A percentile compares a stretch with the other conserved stretches of the same genome.
phyloP scores from a whole-genome alignment of 2,888 invertebrate species.

The Petrophora chlorosata region DNA sequence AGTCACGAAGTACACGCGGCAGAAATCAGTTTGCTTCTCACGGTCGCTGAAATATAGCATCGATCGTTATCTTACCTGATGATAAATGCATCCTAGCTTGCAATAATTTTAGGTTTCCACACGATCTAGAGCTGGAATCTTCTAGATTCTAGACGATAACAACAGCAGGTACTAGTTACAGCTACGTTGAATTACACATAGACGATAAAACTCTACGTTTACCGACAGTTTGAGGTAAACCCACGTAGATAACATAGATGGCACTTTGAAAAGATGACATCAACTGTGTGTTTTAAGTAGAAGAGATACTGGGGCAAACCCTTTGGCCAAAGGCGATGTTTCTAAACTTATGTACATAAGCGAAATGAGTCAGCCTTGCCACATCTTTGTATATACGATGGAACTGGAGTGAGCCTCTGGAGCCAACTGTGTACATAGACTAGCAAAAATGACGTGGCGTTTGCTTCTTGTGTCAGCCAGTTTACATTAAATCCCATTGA shows the following conservation, averaged over 20 bases:
- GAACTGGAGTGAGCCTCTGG: constrained; percentile 52
- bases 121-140: no score
- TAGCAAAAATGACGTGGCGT: constrained; percentile 33
- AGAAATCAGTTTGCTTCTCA: constrained; percentile 62
- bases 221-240: constrained; percentile 1
- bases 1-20: constrained; percentile 62
- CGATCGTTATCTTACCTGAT: constrained; percentile 64
- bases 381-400: constrained; percentile 50
- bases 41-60: constrained; percentile 64
- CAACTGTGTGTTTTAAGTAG: constrained; percentile 34
- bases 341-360: constrained; percentile 51
- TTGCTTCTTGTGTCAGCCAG: constrained; percentile 22
- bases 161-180: constrained; percentile 1
- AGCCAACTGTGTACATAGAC: constrained; percentile 64
- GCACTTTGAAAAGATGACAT: constrained; percentile 44
- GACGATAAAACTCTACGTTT: constrained; percentile 20
- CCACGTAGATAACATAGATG: constrained; percentile 18
- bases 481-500: constrained; percentile 14
- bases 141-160: constrained; percentile 1
- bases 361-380: constrained; percentile 66
- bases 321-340: constrained; percentile 42
- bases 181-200: constrained; percentile 14
- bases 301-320: constrained; percentile 47
- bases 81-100: constrained; percentile 61
- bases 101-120: constrained; percentile 28